phyloP scores from a whole-genome alignment of 2,888 invertebrate genomes.

The Agrilus biguttatus region DNA sequence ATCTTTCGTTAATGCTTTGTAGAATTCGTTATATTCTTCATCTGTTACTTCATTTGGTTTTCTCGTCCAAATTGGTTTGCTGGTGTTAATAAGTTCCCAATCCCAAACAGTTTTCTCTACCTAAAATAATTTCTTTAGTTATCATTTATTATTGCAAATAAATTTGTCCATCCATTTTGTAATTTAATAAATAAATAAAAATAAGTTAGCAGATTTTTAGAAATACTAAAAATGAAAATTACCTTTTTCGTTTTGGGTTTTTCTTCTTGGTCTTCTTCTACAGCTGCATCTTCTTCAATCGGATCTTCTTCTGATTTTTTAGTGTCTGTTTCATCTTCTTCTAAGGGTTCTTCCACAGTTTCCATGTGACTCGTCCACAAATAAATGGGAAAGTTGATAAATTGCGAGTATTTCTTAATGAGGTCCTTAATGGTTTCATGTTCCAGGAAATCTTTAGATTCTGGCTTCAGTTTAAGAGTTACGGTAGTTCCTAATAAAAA shows the following conservation, averaged over 20 bases:
- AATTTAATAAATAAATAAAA: too few species aligned
- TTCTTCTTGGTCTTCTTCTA: slow-evolving; percentile 54
- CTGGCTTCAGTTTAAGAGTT: slow-evolving; percentile 87
- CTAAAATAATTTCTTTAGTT: slow-evolving; percentile 1
- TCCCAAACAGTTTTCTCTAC: slow-evolving; percentile 95
- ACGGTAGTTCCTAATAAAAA: slow-evolving; percentile 23
- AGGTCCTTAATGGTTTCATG: slow-evolving; percentile 78
- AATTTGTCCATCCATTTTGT: not conserved
- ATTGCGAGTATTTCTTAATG: slow-evolving; percentile 97
- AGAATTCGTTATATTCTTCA: slow-evolving; percentile 89
- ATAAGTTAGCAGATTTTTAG: too few species aligned
- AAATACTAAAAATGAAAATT: not conserved
- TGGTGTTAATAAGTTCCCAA: slow-evolving; percentile 92
- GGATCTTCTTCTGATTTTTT: slow-evolving; percentile 40
- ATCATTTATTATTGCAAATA: not conserved
- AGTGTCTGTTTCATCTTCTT: slow-evolving; percentile 37
- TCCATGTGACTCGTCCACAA: slow-evolving; percentile 70
- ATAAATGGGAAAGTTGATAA: slow-evolving; percentile 98
- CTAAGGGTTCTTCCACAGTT: slow-evolving; percentile 56
- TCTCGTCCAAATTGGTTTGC: slow-evolving; percentile 97
- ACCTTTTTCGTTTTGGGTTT: slow-evolving; percentile 69
- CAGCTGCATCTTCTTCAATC: slow-evolving; percentile 50
- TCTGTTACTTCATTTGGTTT: slow-evolving; percentile 75
- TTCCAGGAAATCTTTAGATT: slow-evolving; percentile 92
- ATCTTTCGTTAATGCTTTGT: slow-evolving; percentile 89